Percentiles rank a stretch among this genome's conserved stretches.
phyloP scores from a whole-genome alignment of 1,140 invertebrate species.

The Eurosta solidaginis region DNA sequence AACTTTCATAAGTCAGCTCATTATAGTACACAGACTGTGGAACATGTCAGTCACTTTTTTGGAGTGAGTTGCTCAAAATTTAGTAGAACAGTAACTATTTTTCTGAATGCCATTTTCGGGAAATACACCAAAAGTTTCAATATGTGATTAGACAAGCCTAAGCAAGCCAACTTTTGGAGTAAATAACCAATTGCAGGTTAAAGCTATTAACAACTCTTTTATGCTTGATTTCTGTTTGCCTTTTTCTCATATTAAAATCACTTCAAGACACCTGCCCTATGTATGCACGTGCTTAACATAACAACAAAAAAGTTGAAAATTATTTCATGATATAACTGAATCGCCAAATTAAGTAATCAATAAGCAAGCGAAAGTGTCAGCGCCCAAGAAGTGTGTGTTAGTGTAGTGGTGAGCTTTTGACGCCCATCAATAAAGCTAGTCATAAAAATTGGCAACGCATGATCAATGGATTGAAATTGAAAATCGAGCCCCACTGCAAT shows the following conservation, averaged over 20 bases:
- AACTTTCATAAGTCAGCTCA: no score
- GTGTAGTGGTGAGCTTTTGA: not conserved
- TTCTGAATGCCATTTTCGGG: no score
- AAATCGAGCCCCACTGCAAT: not conserved
- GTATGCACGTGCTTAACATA: slow-evolving; percentile 1
- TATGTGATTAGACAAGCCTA: no score
- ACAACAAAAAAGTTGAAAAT: not conserved
- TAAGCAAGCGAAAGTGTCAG: not conserved
- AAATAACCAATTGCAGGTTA: no score
- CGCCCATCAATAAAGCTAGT: not conserved
- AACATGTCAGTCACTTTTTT: no score
- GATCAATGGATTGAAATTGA: not conserved
- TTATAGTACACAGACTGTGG: no score
- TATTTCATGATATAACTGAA: not conserved
- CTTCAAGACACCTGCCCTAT: not conserved
- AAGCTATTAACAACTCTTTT: not conserved
- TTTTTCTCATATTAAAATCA: no score
- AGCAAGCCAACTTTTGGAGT: no score
- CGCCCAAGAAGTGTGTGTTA: not conserved
- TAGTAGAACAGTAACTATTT: no score
- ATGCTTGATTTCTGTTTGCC: not conserved
- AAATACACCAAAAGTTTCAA: no score
- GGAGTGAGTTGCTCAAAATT: no score
- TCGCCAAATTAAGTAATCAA: not conserved
- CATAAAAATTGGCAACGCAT: not conserved